These are phyloP conservation scores for Dendronephthya gigantea DNA, from an alignment of 64 coral and sea anemone species.

Conservation along the genomic window DNA sequence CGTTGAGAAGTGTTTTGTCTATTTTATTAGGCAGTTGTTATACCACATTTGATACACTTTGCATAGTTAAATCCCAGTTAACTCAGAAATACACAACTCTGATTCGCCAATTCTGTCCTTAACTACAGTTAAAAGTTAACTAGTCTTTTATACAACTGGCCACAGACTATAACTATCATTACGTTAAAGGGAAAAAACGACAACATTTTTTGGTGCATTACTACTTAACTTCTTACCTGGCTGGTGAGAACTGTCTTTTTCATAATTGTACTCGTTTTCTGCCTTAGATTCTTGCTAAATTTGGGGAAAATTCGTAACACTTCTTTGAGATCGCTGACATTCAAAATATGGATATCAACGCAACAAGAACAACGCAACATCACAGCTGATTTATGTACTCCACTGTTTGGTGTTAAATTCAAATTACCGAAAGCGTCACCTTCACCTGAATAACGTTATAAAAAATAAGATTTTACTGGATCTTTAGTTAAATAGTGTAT, in stretches of 20 bases:
- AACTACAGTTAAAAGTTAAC: too few species aligned
- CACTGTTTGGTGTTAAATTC: conserved; percentile 35
- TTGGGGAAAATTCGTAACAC: conserved; percentile 19
- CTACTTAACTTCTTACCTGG: not conserved
- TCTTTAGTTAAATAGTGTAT: not conserved
- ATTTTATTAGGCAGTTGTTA: too few species aligned
- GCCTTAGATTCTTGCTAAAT: not conserved
- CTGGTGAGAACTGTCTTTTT: not conserved
- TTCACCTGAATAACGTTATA: conserved; percentile 45
- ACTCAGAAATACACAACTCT: too few species aligned
- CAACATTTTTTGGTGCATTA: too few species aligned
- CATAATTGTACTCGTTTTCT: not conserved
- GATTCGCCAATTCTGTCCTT: too few species aligned
- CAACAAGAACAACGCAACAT: conserved; percentile 57
- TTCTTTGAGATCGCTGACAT: conserved; percentile 65
- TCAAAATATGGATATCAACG: conserved; percentile 85
- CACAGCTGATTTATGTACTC: conserved; percentile 51
- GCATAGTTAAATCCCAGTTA: too few species aligned
- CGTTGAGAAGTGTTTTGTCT: too few species aligned
- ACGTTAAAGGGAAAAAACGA: too few species aligned
- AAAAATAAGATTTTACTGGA: not conserved
- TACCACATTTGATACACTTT: too few species aligned
- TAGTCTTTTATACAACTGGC: too few species aligned
- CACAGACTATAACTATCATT: too few species aligned
- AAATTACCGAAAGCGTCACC: conserved; percentile 81